Base-by-base conservation (phyloP, 2,888 invertebrate species). In the Phlogophora meticulosa region DNA sequence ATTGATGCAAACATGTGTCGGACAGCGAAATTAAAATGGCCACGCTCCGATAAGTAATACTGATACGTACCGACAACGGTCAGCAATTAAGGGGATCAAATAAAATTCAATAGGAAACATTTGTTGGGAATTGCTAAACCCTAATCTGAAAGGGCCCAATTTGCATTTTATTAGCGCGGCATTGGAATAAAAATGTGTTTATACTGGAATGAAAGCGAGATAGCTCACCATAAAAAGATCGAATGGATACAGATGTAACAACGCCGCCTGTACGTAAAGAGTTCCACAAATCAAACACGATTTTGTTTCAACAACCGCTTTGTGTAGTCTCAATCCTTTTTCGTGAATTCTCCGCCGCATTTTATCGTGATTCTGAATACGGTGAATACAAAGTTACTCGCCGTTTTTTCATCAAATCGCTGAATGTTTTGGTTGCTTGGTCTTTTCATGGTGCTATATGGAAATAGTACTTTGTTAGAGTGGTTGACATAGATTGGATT, bases 121-220 rank as follows among this genome's bases (percentile, higher is more conserved):
- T 94, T 93, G 93, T 93, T 87, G 87, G 88, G 90, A 92, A 93
- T 92, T 91, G 91, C 93, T 86, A 90, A 91, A 88, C 92, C 91
- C 89, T 92, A 91, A 93, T 90, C 93, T 90, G 88, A 91, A 93
- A 93, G 90, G 92, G 90, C 85, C 89, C 87, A 90, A 93, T 94
- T 94, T 94, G 87, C 94, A 94, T 94, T 93, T 94, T 93, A 94
- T 93, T 93, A 93, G 93, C 93, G 90, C 93, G 91, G 89, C 91
- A 90, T 90, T 85, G 86, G 92, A 92, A 93, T 93, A 94, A 94
- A 93, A 94, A 93, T 93, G 93, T 94, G 93, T 93, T 94, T 93
- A 93, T 93, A 91, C 84, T 92, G 90, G 90, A 84, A 90, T 90
- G 92, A 89, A 90, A 90, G 85, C 88, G 93, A 88, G 89, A 93